phyloP scores from a whole-genome alignment of 2,113 vertebrate species.

The Notechis scutatus region DNA sequence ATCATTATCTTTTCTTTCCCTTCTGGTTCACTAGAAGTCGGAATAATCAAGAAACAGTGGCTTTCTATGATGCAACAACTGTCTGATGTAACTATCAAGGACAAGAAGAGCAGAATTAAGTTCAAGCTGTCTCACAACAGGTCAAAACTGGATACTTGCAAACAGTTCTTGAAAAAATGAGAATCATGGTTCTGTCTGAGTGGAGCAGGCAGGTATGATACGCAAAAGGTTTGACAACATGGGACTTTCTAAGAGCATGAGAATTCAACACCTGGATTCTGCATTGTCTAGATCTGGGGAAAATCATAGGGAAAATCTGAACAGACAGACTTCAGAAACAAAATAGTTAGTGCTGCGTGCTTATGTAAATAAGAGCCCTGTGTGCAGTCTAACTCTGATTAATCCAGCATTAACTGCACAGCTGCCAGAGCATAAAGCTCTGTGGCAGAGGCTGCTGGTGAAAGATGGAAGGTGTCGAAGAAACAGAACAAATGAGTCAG shows the following conservation, averaged over 20 bases:
- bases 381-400: neutral
- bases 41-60: neutral
- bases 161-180: neutral
- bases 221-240: neutral
- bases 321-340: neutral
- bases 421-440: neutral
- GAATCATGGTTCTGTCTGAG: no score
- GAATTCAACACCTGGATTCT: neutral
- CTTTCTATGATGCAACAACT: neutral
- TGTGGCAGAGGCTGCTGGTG: neutral
- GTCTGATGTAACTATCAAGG: no score
- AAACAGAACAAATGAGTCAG: slow-evolving; percentile 6
- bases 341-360: neutral
- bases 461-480: neutral
- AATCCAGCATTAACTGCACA: neutral
- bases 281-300: no score
- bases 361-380: neutral
- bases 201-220: no score
- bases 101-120: neutral
- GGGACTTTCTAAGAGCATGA: neutral
- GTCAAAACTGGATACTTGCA: neutral
- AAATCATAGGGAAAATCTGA: neutral
- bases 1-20: neutral
- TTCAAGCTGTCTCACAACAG: neutral
- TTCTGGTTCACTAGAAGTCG: neutral